These are phyloP conservation scores for Hyles vespertilio DNA, from an alignment of 1,140 invertebrate genomes.

Conservation along the genomic window DNA sequence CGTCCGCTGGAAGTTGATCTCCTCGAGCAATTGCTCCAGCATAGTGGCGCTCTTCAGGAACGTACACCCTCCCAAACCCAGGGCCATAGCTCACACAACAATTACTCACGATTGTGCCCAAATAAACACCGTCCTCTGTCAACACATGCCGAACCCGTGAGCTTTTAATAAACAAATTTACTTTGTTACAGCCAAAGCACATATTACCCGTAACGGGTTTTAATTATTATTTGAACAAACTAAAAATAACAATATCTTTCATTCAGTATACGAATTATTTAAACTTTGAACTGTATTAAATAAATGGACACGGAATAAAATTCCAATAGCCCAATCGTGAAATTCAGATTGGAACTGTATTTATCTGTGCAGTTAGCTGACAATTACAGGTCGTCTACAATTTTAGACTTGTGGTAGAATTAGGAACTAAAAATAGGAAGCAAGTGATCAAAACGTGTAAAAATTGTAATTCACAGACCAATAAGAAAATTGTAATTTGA, in stretches of 20 bases:
- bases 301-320: too few relatives aligned
- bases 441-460: too few relatives aligned
- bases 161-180: conserved; percentile 10
- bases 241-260: conserved; percentile 3
- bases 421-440: too few relatives aligned
- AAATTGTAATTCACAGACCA: too few relatives aligned
- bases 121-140: conserved; percentile 30
- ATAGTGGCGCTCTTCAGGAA: conserved; percentile 82
- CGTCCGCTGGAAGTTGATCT: conserved; percentile 92
- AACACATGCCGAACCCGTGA: conserved; percentile 17
- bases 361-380: too few relatives aligned
- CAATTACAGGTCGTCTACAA: too few relatives aligned
- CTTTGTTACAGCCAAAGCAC: conserved; percentile 10
- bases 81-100: conserved; percentile 69
- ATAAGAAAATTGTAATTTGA: too few relatives aligned
- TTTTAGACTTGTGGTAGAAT: too few relatives aligned
- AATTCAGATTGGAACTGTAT: too few relatives aligned
- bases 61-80: conserved; percentile 77
- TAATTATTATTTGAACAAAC: neutral
- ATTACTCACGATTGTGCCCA: conserved; percentile 12
- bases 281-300: neutral
- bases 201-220: conserved; percentile 15
- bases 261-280: too few relatives aligned
- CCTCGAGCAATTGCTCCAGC: conserved; percentile 89
- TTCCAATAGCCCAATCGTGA: too few relatives aligned